Base-by-base conservation (phyloP, 1,140 invertebrate genomes). In the Ceratina japonica region DNA sequence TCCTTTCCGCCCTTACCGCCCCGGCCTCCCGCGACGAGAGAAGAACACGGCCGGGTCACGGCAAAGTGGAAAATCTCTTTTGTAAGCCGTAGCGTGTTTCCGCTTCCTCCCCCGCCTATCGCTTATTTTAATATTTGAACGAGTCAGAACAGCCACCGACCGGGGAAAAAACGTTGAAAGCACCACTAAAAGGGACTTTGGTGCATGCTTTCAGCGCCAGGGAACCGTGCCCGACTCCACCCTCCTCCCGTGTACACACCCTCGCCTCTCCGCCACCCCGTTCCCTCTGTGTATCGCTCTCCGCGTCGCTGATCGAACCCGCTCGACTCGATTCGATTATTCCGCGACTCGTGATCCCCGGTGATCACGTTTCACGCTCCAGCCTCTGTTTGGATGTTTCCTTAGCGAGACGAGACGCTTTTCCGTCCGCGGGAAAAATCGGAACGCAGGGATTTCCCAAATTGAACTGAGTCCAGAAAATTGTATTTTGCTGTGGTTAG, bases 11-110 rank as follows among this genome's bases (percentile, higher is more conserved):
- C 13, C 18, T 52, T 8, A n/a, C n/a, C 18, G 13, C 0, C 0
- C 73, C 61, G n/a, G n/a, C 31, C 52, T 27, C 16, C 22, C 44
- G 69, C 65, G 52, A 15, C 69, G 20, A 63, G 54, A 54, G 49
- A n/a, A 54, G 52, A 51, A 24, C 69, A 56, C 37, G 64, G 65
- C 44, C 66, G 65, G 69, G 61, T 80, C 81, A 68, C 54, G 78
- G 74, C 73, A 88, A 90, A 89, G 86, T 89, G 86, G 87, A 88
- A 89, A 90, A 90, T 89, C 89, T 90, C 86, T 89, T 89, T 90
- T 89, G 89, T 90, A 89, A 90, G 88, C 86, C 74, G 83, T 80
- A 79, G 85, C 87, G 82, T 85, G 83, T 83, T 90, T 88, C 88
- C 83, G 82, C 83, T 83, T 83, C 81, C 84, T 79, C 81, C 71